These are phyloP conservation scores for Tiaroga cobitis DNA, from an alignment of 2,797 vertebrate species.

Conservation along the genomic window DNA sequence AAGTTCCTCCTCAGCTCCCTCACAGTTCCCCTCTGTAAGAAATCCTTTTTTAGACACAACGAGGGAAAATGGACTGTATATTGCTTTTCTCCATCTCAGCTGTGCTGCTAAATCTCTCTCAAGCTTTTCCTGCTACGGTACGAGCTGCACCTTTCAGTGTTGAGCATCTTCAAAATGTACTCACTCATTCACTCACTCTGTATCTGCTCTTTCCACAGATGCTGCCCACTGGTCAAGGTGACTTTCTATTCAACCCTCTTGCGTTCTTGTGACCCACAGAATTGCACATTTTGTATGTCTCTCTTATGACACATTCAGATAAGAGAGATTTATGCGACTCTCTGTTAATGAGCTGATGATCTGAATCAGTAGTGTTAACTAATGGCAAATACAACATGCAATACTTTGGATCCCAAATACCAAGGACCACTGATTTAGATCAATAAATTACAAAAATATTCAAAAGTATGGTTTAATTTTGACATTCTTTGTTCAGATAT, in stretches of 20 bases:
- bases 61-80: conserved; percentile 32
- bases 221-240: background rate
- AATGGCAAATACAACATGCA: background rate
- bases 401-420: background rate
- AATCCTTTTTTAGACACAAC: background rate
- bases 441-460: background rate
- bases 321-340: background rate
- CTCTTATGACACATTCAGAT: background rate
- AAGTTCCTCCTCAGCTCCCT: background rate
- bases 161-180: background rate
- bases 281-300: background rate
- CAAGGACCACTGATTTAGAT: background rate
- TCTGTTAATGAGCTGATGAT: background rate
- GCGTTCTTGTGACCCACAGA: background rate
- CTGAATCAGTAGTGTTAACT: background rate
- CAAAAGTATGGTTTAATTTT: background rate
- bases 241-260: conserved; percentile 9
- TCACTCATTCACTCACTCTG: background rate
- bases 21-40: conserved; percentile 2
- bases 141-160: background rate
- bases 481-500: background rate
- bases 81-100: conserved; percentile 28
- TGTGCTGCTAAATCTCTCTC: conserved; percentile 40
- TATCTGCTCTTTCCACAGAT: conserved; percentile 25
- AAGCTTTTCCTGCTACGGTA: conserved; percentile 37